A percentile compares a stretch with the other conserved stretches of the same genome.
phyloP scores from a whole-genome alignment of 2,888 invertebrate genomes.

The Tachina lurida region DNA sequence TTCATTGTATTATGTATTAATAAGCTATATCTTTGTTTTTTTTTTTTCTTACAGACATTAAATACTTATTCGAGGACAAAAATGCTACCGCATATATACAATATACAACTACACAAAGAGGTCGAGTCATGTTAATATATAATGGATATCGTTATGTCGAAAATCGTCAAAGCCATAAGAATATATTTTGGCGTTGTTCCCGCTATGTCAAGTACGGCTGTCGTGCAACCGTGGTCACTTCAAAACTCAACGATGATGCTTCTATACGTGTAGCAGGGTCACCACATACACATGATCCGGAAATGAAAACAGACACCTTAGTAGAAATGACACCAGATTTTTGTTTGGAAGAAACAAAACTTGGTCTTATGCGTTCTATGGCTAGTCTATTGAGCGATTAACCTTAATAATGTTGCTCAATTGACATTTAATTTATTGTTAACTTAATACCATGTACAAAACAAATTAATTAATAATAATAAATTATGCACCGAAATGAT shows the following conservation, averaged over 20 bases:
- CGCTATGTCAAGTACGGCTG: conserved; percentile 82
- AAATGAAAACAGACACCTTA: conserved; percentile 78
- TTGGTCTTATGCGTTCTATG: conserved; percentile 74
- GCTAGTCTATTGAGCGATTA: conserved; percentile 74
- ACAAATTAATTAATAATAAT: conserved; percentile 39
- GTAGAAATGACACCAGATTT: conserved; percentile 79
- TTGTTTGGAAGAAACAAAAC: conserved; percentile 76
- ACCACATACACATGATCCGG: conserved; percentile 81
- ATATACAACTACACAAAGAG: conserved; percentile 82
- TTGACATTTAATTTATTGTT: conserved; percentile 8
- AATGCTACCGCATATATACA: conserved; percentile 79
- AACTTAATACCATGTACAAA: conserved; percentile 58
- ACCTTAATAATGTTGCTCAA: not conserved
- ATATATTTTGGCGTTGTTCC: conserved; percentile 83
- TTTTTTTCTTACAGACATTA: conserved; percentile 75
- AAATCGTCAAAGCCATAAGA: conserved; percentile 82
- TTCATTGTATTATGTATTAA: conserved; percentile 8
- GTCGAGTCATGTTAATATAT: conserved; percentile 82
- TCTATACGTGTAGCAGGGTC: conserved; percentile 80
- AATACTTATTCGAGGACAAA: conserved; percentile 79
- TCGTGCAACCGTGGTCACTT: conserved; percentile 82
- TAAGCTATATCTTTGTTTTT: conserved; percentile 35
- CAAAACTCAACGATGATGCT: conserved; percentile 79
- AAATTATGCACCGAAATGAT: conserved; percentile 40
- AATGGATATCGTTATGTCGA: conserved; percentile 83